phyloP scores from a whole-genome alignment of 2,113 vertebrate genomes.

The Passer domesticus region DNA sequence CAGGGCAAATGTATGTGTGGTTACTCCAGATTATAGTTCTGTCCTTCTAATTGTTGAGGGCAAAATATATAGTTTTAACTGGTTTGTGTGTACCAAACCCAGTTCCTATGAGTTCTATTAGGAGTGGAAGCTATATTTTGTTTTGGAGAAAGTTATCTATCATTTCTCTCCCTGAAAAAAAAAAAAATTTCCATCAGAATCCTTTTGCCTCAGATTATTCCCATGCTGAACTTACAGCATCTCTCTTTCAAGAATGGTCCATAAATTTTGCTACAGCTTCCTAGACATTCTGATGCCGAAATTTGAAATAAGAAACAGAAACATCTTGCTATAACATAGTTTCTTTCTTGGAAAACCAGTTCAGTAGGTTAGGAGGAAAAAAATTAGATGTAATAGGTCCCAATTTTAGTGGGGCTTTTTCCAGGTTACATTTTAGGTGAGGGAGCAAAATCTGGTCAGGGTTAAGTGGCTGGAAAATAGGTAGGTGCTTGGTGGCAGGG shows the following conservation, averaged over 20 bases:
- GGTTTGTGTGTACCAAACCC: neutral
- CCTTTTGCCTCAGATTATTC: neutral
- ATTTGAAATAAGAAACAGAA: neutral
- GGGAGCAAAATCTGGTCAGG: neutral
- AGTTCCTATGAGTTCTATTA: constrained; percentile 9
- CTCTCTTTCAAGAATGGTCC: neutral
- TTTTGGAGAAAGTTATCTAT: neutral
- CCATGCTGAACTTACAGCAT: neutral
- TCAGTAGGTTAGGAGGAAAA: neutral
- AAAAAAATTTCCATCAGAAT: neutral
- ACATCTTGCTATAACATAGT: neutral
- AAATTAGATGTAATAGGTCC: neutral
- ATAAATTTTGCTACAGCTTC: neutral
- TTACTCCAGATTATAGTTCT: constrained; percentile 50
- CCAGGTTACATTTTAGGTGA: neutral
- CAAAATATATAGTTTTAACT: constrained; percentile 11
- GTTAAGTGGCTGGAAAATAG: neutral
- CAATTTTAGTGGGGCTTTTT: neutral
- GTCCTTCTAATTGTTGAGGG: constrained; percentile 22
- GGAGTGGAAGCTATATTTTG: neutral
- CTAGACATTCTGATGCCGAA: neutral
- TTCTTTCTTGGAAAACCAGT: neutral
- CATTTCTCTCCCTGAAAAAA: neutral
- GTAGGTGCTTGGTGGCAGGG: neutral
- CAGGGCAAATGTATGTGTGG: constrained; percentile 44